A percentile compares a stretch with the other conserved stretches of the same genome.
Conservation (phyloP, 2,113 vertebrate genomes). For the Chaetodon auriga region DNA sequence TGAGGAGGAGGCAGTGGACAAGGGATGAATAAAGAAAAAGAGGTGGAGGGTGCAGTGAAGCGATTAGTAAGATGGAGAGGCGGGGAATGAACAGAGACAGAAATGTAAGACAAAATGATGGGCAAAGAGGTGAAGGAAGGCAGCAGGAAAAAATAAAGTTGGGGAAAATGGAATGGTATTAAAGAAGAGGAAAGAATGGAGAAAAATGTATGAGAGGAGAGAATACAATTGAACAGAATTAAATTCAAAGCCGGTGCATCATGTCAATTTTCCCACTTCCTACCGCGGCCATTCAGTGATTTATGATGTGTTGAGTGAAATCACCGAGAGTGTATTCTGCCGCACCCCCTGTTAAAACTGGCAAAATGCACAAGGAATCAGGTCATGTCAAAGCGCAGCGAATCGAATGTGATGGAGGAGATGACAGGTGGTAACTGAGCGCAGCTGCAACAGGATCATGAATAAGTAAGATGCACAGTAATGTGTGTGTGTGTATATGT, state of each 20-base stretch:
- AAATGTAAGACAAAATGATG: not conserved
- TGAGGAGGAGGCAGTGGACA: not conserved
- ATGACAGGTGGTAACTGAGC: slow-evolving; percentile 52
- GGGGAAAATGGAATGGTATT: slow-evolving; percentile 18
- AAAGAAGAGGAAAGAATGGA: not conserved
- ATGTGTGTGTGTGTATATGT: not conserved
- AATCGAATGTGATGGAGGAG: slow-evolving; percentile 47
- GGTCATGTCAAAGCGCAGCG: slow-evolving; percentile 50
- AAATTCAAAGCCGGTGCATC: slow-evolving; percentile 55
- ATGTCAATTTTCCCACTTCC: slow-evolving; percentile 62
- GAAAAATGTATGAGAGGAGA: slow-evolving; percentile 4
- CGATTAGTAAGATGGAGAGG: slow-evolving; percentile 11
- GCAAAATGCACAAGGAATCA: slow-evolving; percentile 57
- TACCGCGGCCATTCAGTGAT: slow-evolving; percentile 23
- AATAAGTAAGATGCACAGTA: slow-evolving; percentile 49
- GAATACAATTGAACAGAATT: slow-evolving; percentile 38
- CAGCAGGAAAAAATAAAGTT: slow-evolving; percentile 25
- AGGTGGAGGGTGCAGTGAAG: slow-evolving; percentile 28
- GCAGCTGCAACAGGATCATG: slow-evolving; percentile 48
- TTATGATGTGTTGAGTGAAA: slow-evolving; percentile 55
- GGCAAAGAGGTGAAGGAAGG: slow-evolving; percentile 5
- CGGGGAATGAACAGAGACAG: not conserved
- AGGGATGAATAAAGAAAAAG: slow-evolving; percentile 25
- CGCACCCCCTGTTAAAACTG: slow-evolving; percentile 35
- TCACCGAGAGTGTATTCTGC: slow-evolving; percentile 51